Evolutionary conservation across 92 coral and sea anemone species (phyloP).

Genomic region (Blastomussa wellsi): DNA sequence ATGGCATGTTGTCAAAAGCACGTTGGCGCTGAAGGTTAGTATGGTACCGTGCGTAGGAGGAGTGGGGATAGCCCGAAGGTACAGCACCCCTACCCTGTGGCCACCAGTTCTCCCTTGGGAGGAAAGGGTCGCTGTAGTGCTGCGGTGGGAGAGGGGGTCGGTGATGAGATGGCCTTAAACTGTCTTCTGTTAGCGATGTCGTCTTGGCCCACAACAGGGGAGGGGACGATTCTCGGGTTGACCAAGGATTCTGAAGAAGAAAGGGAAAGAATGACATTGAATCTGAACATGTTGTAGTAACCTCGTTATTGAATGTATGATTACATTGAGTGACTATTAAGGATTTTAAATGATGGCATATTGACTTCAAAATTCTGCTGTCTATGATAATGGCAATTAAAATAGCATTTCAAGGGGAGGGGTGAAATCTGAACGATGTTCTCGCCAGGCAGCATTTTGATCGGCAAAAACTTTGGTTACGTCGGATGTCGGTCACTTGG

Average conservation of each 20-base stretch:
- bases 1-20: constrained; percentile 73
- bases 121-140: constrained; percentile 86
- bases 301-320: neutral
- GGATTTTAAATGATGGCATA: neutral
- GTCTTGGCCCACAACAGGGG: constrained; percentile 84
- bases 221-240: constrained; percentile 72
- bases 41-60: constrained; percentile 75
- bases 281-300: neutral
- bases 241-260: constrained; percentile 78
- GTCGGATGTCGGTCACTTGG: too few species aligned
- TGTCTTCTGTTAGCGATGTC: constrained; percentile 72
- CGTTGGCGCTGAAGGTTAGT: constrained; percentile 86
- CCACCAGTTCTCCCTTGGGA: constrained; percentile 84
- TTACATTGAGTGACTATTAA: neutral
- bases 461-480: too few species aligned
- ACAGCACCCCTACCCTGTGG: constrained; percentile 53
- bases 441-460: too few species aligned
- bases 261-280: neutral
- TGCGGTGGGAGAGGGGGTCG: constrained; percentile 75
- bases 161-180: constrained; percentile 62
- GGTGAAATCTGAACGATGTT: too few species aligned
- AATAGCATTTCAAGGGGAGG: too few species aligned
- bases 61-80: constrained; percentile 53
- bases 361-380: too few species aligned
- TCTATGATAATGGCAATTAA: too few species aligned